These are phyloP conservation scores for Noctua pronuba DNA, from an alignment of 2,888 invertebrate species.

Conservation along the genomic window DNA sequence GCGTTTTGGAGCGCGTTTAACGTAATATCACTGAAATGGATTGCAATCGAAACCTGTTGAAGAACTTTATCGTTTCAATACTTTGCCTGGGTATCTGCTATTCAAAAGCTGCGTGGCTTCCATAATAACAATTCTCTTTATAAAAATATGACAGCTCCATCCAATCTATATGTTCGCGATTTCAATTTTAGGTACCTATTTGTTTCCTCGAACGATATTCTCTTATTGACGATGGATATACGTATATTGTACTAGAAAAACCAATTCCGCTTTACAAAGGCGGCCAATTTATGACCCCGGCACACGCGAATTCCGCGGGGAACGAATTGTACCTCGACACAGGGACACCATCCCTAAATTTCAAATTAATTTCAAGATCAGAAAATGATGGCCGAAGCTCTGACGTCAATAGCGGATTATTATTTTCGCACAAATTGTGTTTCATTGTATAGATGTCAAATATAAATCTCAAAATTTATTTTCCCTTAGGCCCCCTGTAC, in stretches of 20 bases:
- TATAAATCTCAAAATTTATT: conserved; percentile 71
- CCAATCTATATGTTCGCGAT: conserved; percentile 27
- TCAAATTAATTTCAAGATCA: conserved; percentile 72
- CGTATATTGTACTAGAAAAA: conserved; percentile 81
- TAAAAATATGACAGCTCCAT: conserved; percentile 4
- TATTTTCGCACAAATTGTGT: conserved; percentile 69
- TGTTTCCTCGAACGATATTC: conserved; percentile 67
- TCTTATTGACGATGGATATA: conserved; percentile 67
- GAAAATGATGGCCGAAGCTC: conserved; percentile 68
- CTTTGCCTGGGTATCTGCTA: not conserved
- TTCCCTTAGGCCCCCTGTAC: conserved; percentile 64
- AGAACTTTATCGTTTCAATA: conserved; percentile 35
- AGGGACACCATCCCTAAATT: conserved; percentile 64
- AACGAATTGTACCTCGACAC: conserved; percentile 56
- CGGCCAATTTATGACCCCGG: conserved; percentile 82
- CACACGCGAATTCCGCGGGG: conserved; percentile 72
- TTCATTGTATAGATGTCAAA: conserved; percentile 69
- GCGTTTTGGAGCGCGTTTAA: conserved; percentile 49
- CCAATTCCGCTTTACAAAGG: conserved; percentile 84
- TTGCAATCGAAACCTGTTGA: conserved; percentile 30
- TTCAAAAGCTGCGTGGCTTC: not conserved
- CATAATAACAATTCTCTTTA: conserved; percentile 4
- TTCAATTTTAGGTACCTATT: conserved; percentile 42
- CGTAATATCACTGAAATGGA: conserved; percentile 45
- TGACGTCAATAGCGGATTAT: conserved; percentile 63